Evolutionary conservation across 2,797 vertebrate species (phyloP).

Genomic region (Pyrocephalus nanus): DNA sequence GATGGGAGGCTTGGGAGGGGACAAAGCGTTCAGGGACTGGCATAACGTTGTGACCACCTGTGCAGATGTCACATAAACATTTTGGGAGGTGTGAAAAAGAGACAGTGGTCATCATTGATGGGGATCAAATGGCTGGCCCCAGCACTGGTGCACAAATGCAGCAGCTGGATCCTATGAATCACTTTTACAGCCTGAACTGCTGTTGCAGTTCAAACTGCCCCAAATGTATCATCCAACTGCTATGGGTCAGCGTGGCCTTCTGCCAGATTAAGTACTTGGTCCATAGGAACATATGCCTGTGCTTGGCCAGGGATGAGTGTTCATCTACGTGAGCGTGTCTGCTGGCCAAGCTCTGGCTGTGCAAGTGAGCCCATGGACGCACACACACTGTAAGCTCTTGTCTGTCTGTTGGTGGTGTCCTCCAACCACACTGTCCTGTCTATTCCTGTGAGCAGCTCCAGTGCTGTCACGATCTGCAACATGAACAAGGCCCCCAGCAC

Average conservation of each 20-base stretch:
- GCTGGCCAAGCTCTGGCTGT: background rate
- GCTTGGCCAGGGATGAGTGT: background rate
- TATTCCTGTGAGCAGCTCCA: background rate
- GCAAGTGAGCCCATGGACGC: background rate
- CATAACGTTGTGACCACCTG: background rate
- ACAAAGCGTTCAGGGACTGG: background rate
- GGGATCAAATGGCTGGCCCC: accelerated
- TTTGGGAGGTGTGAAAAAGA: background rate
- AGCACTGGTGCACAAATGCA: background rate
- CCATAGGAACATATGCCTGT: background rate
- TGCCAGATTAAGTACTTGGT: too few species aligned
- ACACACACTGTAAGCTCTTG: background rate
- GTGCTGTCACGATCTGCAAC: background rate
- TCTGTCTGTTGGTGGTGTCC: background rate
- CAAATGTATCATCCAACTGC: background rate
- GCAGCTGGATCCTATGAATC: background rate
- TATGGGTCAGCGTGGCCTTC: background rate
- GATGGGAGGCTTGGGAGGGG: background rate
- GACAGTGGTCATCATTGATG: background rate
- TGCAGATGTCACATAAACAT: background rate
- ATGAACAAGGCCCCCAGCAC: background rate
- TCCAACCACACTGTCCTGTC: background rate
- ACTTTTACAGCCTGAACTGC: background rate
- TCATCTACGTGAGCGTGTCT: background rate
- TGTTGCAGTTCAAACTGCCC: background rate